A percentile compares a stretch with the other conserved stretches of the same genome.
phyloP scores from a whole-genome alignment of 2,797 vertebrate species.

The Coregonus sp. region DNA sequence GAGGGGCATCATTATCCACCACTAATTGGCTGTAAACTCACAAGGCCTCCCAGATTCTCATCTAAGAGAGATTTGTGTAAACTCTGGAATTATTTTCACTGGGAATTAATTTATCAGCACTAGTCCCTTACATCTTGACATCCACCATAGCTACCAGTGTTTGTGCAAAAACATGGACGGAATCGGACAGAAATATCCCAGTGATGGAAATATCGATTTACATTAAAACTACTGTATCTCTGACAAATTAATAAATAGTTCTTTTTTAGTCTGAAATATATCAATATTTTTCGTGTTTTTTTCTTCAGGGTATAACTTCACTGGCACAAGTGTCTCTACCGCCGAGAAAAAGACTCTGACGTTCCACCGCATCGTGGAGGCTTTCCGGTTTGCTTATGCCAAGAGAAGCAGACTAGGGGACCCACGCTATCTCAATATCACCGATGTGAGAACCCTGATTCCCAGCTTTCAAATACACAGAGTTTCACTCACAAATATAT shows the following conservation, averaged over 20 bases:
- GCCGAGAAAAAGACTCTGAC: constrained; percentile 84
- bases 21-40: neutral
- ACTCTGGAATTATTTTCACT: neutral
- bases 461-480: neutral
- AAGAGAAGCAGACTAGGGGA: constrained; percentile 93
- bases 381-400: constrained; percentile 94
- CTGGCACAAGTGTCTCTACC: constrained; percentile 79
- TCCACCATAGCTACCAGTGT: neutral
- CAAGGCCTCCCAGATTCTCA: neutral
- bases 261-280: neutral
- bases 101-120: neutral
- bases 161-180: neutral
- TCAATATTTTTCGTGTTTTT: neutral
- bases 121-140: neutral
- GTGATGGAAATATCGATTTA: neutral
- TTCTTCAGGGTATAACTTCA: constrained; percentile 88
- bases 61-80: neutral
- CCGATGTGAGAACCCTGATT: constrained; percentile 76
- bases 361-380: constrained; percentile 92
- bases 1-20: neutral
- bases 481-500: neutral
- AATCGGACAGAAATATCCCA: neutral
- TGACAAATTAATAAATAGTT: neutral
- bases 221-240: too few relatives aligned
- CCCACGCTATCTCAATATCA: constrained; percentile 87